phyloP scores from a whole-genome alignment of 2,888 invertebrate genomes.

The Heteropelma amictum region DNA sequence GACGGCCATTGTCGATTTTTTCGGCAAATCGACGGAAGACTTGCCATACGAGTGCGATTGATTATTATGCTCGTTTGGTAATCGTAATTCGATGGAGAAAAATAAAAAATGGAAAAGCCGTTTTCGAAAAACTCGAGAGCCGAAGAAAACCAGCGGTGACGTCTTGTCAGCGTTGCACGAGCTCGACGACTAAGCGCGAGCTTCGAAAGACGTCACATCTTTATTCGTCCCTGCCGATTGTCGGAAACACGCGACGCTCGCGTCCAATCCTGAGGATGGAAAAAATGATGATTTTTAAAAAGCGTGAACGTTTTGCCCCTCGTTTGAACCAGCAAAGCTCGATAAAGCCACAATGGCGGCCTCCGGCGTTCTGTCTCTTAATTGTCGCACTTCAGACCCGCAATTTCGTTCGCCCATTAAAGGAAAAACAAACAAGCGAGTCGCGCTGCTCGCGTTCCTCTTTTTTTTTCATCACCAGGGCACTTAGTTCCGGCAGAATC shows the following conservation, averaged over 20 bases:
- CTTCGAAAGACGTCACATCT: slow-evolving; percentile 58
- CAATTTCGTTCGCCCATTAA: slow-evolving; percentile 60
- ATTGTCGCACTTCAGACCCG: slow-evolving; percentile 64
- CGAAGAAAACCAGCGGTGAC: neutral
- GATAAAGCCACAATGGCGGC: slow-evolving; percentile 11
- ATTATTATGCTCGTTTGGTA: neutral
- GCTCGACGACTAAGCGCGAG: slow-evolving; percentile 64
- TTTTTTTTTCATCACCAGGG: slow-evolving; percentile 8
- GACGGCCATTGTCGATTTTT: slow-evolving; percentile 32
- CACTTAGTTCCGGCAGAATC: slow-evolving; percentile 67
- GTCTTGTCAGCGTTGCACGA: slow-evolving; percentile 58
- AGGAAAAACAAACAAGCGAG: slow-evolving; percentile 46
- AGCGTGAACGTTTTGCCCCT: slow-evolving; percentile 66
- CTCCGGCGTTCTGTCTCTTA: slow-evolving; percentile 57
- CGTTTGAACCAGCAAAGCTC: slow-evolving; percentile 11
- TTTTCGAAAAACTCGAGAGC: no score
- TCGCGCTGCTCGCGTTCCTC: slow-evolving; percentile 21
- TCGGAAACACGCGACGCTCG: slow-evolving; percentile 1
- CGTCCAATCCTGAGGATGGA: neutral
- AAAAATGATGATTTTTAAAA: slow-evolving; percentile 65
- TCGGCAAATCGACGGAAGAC: neutral
- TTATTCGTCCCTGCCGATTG: slow-evolving; percentile 59
- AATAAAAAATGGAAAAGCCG: neutral
- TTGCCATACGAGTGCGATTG: slow-evolving; percentile 24
- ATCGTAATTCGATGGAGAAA: neutral